phyloP scores from a whole-genome alignment of 2,797 vertebrate genomes.

The Perodicticus potto region DNA sequence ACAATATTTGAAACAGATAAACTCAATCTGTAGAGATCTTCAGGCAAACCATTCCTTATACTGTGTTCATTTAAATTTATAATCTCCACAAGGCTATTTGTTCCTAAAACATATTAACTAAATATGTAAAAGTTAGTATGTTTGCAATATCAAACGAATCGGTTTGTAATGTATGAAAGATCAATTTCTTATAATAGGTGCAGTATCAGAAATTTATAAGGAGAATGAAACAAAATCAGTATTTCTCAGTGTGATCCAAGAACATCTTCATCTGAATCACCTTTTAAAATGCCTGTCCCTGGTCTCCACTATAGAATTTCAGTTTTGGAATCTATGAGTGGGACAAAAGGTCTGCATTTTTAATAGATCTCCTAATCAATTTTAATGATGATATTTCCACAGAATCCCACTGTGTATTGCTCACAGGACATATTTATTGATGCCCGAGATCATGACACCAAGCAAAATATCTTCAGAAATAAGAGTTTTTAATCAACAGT shows the following conservation, averaged over 20 bases:
- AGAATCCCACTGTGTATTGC: not conserved
- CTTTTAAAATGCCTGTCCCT: slow-evolving; percentile 6
- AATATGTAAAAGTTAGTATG: not conserved
- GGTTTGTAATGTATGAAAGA: not conserved
- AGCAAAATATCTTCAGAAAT: slow-evolving; percentile 44
- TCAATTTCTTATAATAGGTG: not conserved
- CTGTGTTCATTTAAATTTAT: not conserved
- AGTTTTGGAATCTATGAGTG: not conserved
- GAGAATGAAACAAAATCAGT: not conserved
- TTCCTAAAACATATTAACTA: not conserved
- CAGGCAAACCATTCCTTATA: not conserved
- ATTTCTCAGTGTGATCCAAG: not conserved
- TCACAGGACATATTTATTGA: not conserved
- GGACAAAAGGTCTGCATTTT: not conserved
- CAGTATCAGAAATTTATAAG: no score
- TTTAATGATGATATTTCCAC: not conserved
- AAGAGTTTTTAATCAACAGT: not conserved
- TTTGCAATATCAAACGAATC: not conserved
- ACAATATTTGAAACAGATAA: not conserved
- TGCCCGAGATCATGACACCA: not conserved
- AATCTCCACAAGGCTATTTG: not conserved
- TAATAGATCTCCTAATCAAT: not conserved
- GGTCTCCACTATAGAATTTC: not conserved
- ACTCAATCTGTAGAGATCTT: not conserved
- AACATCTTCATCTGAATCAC: not conserved